Evolutionary conservation across 2,113 vertebrate species (phyloP).

Genomic region (Machaerirhynchus nigripectus): DNA sequence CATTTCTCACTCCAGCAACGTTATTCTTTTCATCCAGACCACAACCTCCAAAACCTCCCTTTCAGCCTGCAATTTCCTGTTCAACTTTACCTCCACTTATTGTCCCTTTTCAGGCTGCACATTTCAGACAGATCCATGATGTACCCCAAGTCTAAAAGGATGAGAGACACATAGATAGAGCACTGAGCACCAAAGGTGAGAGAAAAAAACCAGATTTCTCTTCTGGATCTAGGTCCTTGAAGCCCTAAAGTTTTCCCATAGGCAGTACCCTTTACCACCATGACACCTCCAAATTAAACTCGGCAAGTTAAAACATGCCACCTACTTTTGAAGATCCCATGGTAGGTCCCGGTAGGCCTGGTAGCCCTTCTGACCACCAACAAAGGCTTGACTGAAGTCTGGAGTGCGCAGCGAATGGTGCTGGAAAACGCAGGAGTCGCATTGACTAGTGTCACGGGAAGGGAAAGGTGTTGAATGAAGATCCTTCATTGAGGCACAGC

Average conservation of each 20-base stretch:
- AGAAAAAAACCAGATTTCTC: neutral
- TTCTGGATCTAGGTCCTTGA: neutral
- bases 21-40: neutral
- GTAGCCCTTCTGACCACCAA: constrained; percentile 43
- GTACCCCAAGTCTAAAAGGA: neutral
- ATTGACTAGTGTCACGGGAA: constrained; percentile 27
- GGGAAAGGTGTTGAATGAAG: constrained; percentile 57
- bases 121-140: neutral
- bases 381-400: constrained; percentile 42
- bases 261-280: neutral
- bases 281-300: neutral
- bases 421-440: constrained; percentile 30
- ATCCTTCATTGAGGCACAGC: constrained; percentile 55
- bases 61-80: neutral
- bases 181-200: neutral
- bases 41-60: neutral
- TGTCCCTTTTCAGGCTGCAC: neutral
- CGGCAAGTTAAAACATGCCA: neutral
- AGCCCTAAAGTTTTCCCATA: neutral
- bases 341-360: constrained; percentile 44
- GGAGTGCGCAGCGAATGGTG: constrained; percentile 5
- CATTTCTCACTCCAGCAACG: neutral
- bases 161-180: neutral
- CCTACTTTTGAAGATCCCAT: constrained; percentile 68
- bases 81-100: neutral